A percentile compares a stretch with the other conserved stretches of the same genome.
Evolutionary conservation across 2,888 invertebrate genomes (phyloP).

Genomic region (Eurytoma adleriae): DNA sequence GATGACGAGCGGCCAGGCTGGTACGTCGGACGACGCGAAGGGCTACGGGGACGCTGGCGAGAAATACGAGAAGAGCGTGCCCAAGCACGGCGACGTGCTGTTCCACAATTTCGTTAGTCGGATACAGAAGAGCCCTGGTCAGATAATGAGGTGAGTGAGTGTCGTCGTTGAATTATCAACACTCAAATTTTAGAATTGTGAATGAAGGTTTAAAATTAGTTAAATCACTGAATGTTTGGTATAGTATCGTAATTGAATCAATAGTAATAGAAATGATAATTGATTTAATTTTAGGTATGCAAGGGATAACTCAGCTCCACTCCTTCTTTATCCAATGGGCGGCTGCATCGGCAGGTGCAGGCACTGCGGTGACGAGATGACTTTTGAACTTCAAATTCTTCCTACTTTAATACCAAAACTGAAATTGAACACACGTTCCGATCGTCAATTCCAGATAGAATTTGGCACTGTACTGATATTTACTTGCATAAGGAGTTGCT

Average conservation of each 20-base stretch:
- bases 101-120: conserved; percentile 88
- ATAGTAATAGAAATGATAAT: background rate
- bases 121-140: conserved; percentile 86
- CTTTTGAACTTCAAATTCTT: conserved; percentile 90
- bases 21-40: conserved; percentile 66
- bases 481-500: conserved; percentile 91
- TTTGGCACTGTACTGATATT: conserved; percentile 92
- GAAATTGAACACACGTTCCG: conserved; percentile 78
- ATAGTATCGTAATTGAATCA: background rate
- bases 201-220: background rate
- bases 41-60: conserved; percentile 78
- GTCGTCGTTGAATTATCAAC: background rate
- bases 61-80: conserved; percentile 87
- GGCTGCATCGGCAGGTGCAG: conserved; percentile 78
- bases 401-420: conserved; percentile 88
- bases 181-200: background rate
- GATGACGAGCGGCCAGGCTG: conserved; percentile 25
- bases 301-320: conserved; percentile 81
- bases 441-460: conserved; percentile 79
- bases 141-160: conserved; percentile 85
- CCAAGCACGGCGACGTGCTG: conserved; percentile 89
- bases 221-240: background rate
- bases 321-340: conserved; percentile 83
- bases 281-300: conserved; percentile 81
- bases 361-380: conserved; percentile 84